These are phyloP conservation scores for Eristalis pertinax DNA, from an alignment of 2,888 invertebrate species.

Conservation along the genomic window DNA sequence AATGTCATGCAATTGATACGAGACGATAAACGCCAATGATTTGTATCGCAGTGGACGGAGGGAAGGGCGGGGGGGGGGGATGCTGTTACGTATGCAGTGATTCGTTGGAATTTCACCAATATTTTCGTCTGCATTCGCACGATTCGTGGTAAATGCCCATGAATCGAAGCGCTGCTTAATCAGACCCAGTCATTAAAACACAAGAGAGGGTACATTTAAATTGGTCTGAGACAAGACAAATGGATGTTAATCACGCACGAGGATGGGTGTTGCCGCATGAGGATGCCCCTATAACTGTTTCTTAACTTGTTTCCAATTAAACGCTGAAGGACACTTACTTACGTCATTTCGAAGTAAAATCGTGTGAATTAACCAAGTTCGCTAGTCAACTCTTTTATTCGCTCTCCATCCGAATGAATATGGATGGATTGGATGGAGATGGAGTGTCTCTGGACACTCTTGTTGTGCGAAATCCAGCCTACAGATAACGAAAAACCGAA, in stretches of 20 bases:
- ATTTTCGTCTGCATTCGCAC: conserved; percentile 4
- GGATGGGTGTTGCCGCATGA: neutral
- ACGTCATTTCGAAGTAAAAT: neutral
- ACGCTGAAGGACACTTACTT: conserved; percentile 24
- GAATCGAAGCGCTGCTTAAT: conserved; percentile 29
- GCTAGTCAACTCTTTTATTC: conserved; percentile 46
- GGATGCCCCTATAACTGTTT: conserved; percentile 4
- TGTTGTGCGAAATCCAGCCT: neutral
- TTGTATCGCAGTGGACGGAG: conserved; percentile 22
- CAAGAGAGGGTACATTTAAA: conserved; percentile 20
- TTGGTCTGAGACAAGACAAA: conserved; percentile 41
- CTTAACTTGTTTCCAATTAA: conserved; percentile 7
- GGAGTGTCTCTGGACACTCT: neutral
- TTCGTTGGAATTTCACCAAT: conserved; percentile 37
- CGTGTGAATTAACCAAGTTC: conserved; percentile 15
- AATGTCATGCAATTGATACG: conserved; percentile 58
- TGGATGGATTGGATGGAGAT: neutral
- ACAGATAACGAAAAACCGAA: neutral
- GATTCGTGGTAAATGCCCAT: neutral
- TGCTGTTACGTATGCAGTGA: neutral
- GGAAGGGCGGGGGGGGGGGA: neutral
- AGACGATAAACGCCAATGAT: conserved; percentile 44
- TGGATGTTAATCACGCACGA: conserved; percentile 43
- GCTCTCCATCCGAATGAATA: neutral
- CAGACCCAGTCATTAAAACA: conserved; percentile 11